Base-by-base conservation (phyloP, 1,140 invertebrate species). In the Contarinia nasturtii region DNA sequence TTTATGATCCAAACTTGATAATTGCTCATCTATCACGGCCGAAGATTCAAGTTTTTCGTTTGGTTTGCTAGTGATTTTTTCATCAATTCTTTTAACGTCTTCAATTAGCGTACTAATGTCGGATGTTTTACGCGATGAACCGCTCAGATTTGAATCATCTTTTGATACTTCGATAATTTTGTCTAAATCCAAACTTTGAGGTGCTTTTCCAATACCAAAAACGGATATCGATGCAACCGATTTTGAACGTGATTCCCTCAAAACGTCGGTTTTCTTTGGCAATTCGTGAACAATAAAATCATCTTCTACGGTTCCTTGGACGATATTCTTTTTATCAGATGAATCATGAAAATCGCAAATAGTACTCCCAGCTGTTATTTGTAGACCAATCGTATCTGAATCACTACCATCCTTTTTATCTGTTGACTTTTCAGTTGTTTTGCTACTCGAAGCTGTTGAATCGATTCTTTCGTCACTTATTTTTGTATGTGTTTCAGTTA, bases 1-100 rank as follows among this genome's bases (percentile, higher is more conserved):
- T 27, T 14, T n/a, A 14, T 38, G 17, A 38, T 38, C 17, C 61
- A 68, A 48, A 58, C 61, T 41, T 65, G 69, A 44, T 67, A 64
- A 43, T 66, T 64, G 38, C 66, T 64, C 49, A 5, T 44, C 12
- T 44, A 10, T 27, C 27, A 27, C 27, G 3, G 3, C 27, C 3
- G 27, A 5, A 5, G 27, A 27, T 10, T 27, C 27, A 27, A 27
- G 4, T 67, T 48, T 45, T 71, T 63, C 34, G 68, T 71, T 2
- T 5, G 14, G 27, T 27, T 27, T 3, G 27, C 27, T 27, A 27
- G 4, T 27, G 27, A 27, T 27, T 43, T 22, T 44, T 15, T 11
- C 22, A 4, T 44, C 43, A 12, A 44, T 17, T 27, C 27, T 44
- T 20, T 44, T 44, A 7, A 27, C 20, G 14, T 44, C 43, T 8